Conservation (phyloP, 2,888 invertebrate genomes). For the Alloplasta piceator region DNA sequence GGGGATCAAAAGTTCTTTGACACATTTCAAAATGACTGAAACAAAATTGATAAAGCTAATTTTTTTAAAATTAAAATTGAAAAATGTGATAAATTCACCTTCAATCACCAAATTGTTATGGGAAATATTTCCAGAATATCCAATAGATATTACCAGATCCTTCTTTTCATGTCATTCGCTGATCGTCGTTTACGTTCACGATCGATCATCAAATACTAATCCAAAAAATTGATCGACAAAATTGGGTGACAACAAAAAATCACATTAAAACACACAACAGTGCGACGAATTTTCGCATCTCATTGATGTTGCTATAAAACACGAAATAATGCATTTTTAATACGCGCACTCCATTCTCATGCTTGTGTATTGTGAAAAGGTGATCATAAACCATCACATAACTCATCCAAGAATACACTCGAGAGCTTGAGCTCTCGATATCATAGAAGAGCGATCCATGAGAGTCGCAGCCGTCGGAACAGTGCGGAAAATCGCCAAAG, state of each 20-base stretch:
- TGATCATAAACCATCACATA: conserved; percentile 51
- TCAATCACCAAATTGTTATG: too few relatives aligned
- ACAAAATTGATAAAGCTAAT: too few relatives aligned
- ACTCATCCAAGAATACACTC: conserved; percentile 59
- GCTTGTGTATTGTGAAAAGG: conserved; percentile 31
- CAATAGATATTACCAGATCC: too few relatives aligned
- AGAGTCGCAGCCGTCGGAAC: conserved; percentile 52
- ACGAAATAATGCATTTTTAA: conserved; percentile 4
- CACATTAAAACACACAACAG: background rate
- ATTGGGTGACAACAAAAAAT: background rate
- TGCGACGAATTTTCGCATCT: background rate
- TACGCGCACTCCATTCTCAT: background rate
- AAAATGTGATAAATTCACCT: too few relatives aligned
- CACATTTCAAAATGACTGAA: too few relatives aligned
- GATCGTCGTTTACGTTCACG: too few relatives aligned
- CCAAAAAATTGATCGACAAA: background rate
- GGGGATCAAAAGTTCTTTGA: too few relatives aligned
- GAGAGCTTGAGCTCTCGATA: conserved; percentile 28
- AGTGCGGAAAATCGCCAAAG: conserved; percentile 34
- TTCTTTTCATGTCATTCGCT: too few relatives aligned
- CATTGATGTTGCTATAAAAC: conserved; percentile 13
- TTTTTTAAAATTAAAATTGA: too few relatives aligned
- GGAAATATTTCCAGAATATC: too few relatives aligned
- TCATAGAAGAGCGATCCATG: conserved; percentile 23
- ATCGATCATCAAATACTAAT: too few relatives aligned